Conservation (phyloP, 2,113 vertebrate species). For the Siniperca knerii region DNA sequence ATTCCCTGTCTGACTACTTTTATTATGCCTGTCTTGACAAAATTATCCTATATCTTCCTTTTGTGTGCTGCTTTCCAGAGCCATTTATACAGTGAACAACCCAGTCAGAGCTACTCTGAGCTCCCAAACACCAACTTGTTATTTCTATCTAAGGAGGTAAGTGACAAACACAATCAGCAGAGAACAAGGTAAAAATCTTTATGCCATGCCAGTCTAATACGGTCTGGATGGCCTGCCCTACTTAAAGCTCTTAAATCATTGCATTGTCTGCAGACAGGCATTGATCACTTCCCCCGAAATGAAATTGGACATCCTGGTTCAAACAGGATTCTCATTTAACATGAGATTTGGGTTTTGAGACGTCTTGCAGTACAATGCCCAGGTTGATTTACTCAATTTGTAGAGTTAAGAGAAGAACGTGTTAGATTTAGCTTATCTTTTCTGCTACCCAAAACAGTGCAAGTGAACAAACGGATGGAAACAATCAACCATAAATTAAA, state of each 20-base stretch:
- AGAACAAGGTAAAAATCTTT: conserved; percentile 43
- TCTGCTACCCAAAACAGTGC: not conserved
- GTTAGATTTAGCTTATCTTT: conserved; percentile 11
- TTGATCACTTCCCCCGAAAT: conserved; percentile 50
- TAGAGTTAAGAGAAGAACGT: conserved; percentile 12
- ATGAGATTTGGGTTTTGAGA: conserved; percentile 31
- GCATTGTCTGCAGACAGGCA: conserved; percentile 43
- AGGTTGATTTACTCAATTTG: conserved; percentile 46
- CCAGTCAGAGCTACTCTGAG: not conserved
- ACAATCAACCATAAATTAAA: conserved; percentile 12
- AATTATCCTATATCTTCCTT: conserved; percentile 1
- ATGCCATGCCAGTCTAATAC: conserved; percentile 18
- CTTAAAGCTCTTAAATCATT: conserved; percentile 38
- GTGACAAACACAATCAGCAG: conserved; percentile 54
- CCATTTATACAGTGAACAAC: conserved; percentile 3
- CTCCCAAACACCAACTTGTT: conserved; percentile 35
- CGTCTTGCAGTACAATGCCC: conserved; percentile 9
- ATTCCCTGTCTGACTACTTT: conserved; percentile 57
- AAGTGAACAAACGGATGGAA: conserved; percentile 18
- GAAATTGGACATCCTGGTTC: conserved; percentile 43
- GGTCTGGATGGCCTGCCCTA: conserved; percentile 26
- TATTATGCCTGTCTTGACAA: conserved; percentile 38
- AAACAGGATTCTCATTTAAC: conserved; percentile 39
- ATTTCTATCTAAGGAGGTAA: conserved; percentile 33
- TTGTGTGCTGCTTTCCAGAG: not conserved